A percentile compares a stretch with the other conserved stretches of the same genome.
Evolutionary conservation across 2,113 vertebrate species (phyloP).

Genomic region (Oxyura jamaicensis): DNA sequence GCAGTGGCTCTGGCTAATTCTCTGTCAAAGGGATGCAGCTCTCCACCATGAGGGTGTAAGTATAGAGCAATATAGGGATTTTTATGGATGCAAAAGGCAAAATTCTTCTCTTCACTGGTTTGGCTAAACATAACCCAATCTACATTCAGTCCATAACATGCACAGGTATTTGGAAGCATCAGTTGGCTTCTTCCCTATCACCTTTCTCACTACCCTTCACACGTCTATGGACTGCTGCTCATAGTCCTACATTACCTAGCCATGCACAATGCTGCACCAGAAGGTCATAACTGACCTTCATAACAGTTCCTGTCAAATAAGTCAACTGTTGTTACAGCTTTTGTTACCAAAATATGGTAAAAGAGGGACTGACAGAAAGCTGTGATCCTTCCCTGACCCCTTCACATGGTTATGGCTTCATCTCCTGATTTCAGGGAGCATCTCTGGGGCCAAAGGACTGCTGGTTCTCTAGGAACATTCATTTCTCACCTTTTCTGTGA

Average conservation of each 20-base stretch:
- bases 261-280: neutral
- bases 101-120: neutral
- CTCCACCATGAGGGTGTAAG: neutral
- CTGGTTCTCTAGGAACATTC: neutral
- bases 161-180: neutral
- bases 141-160: neutral
- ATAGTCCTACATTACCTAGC: neutral
- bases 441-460: neutral
- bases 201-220: neutral
- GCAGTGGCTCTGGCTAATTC: neutral
- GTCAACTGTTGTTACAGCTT: neutral
- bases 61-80: neutral
- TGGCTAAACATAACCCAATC: neutral
- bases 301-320: neutral
- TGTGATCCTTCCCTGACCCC: neutral
- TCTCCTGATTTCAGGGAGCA: neutral
- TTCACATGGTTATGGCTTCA: neutral
- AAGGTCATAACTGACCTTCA: neutral
- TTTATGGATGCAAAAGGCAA: neutral
- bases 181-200: neutral
- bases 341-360: neutral
- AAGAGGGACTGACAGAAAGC: neutral
- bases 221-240: neutral
- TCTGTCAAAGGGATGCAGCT: neutral
- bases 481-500: neutral